A percentile compares a stretch with the other conserved stretches of the same genome.
These are phyloP conservation scores for Andrena fulva DNA, from an alignment of 2,888 invertebrate genomes.

Conservation along the genomic window DNA sequence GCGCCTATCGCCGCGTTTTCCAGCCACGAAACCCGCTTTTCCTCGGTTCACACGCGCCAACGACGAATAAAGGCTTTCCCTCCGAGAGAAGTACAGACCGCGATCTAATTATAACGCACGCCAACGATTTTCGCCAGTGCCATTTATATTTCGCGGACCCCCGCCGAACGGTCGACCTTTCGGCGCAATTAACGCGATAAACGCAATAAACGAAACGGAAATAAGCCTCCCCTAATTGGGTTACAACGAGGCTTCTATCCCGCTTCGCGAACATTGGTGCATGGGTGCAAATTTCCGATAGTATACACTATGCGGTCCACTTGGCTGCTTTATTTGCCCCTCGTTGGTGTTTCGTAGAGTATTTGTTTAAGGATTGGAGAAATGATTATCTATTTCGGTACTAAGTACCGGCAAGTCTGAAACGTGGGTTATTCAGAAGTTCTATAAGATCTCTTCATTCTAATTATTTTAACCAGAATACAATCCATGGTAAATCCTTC, in stretches of 20 bases:
- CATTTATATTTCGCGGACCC: conserved; percentile 29
- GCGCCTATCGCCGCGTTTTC: conserved; percentile 53
- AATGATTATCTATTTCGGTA: no score
- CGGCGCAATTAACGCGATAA: conserved; percentile 51
- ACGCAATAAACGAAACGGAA: conserved; percentile 38
- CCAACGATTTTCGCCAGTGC: conserved; percentile 28
- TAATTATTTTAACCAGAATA: no score
- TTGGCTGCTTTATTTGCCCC: background rate
- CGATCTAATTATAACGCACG: conserved; percentile 43
- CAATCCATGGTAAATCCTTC: no score
- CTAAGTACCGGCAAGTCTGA: no score
- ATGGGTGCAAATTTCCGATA: background rate
- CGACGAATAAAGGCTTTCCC: background rate
- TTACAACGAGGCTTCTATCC: background rate
- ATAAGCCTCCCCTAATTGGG: conserved; percentile 39
- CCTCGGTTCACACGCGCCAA: conserved; percentile 17
- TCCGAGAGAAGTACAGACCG: background rate
- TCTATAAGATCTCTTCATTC: no score
- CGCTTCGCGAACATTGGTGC: background rate
- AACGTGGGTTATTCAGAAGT: no score
- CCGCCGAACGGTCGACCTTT: conserved; percentile 22
- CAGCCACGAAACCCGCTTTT: conserved; percentile 35
- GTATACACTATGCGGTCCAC: background rate
- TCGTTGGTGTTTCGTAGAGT: background rate
- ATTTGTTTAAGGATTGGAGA: background rate